Evolutionary conservation across 1,140 invertebrate species (phyloP).

Genomic region (Dendroctonus valens): DNA sequence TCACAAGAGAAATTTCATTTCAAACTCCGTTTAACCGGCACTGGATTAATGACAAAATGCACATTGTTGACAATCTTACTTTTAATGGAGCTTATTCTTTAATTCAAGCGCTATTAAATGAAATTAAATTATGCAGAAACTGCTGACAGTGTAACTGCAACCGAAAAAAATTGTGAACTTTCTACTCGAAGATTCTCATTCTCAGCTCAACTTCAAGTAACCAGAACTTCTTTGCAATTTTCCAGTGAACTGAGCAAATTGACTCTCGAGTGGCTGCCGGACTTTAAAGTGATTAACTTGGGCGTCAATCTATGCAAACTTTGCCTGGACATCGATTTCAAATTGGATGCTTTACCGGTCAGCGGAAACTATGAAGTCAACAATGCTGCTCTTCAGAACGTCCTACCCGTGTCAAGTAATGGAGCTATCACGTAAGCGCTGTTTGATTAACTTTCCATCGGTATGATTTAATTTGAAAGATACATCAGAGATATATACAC

Average conservation of each 20-base stretch:
- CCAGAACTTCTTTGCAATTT: slow-evolving; percentile 2
- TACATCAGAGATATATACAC: too few relatives aligned
- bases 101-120: too few relatives aligned
- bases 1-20: too few relatives aligned
- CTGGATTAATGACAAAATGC: too few relatives aligned
- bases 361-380: slow-evolving; percentile 43
- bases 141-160: too few relatives aligned
- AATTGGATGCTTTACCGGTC: slow-evolving; percentile 38
- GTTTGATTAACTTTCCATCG: too few relatives aligned
- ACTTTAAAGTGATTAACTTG: slow-evolving; percentile 38
- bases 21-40: too few relatives aligned
- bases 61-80: too few relatives aligned
- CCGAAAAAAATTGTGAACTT: too few relatives aligned
- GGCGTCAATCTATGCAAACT: slow-evolving; percentile 37
- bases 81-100: too few relatives aligned
- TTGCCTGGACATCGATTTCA: slow-evolving; percentile 39
- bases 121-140: too few relatives aligned
- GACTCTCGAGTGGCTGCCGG: slow-evolving; percentile 40
- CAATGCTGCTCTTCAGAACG: slow-evolving; percentile 38
- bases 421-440: slow-evolving; percentile 38
- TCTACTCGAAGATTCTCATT: not conserved
- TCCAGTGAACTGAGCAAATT: slow-evolving; percentile 42
- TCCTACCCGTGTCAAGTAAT: slow-evolving; percentile 39
- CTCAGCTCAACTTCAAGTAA: not conserved
- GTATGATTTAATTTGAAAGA: too few relatives aligned